These are phyloP conservation scores for Chaetodon trifasciatus DNA, from an alignment of 2,797 vertebrate genomes.

Conservation along the genomic window DNA sequence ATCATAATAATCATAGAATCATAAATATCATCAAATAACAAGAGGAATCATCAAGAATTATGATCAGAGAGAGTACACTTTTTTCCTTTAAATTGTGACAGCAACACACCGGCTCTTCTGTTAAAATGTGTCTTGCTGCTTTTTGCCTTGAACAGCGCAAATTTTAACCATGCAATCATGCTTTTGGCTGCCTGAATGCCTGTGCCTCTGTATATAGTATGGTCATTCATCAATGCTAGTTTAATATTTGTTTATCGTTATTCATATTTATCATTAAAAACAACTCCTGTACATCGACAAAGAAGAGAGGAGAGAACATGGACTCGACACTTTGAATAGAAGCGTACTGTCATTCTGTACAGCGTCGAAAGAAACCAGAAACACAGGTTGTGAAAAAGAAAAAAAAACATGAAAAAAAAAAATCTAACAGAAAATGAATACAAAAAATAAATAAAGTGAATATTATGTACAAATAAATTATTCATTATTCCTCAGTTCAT, in stretches of 20 bases:
- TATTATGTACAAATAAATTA: conserved; percentile 81
- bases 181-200: conserved; percentile 82
- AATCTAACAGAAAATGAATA: conserved; percentile 70
- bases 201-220: conserved; percentile 83
- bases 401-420: conserved; percentile 18
- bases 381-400: conserved; percentile 62
- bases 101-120: conserved; percentile 69
- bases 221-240: conserved; percentile 82
- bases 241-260: conserved; percentile 75
- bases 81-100: conserved; percentile 80
- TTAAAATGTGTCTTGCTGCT: conserved; percentile 76
- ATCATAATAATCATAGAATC: conserved; percentile 83
- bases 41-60: conserved; percentile 83
- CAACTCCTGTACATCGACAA: conserved; percentile 83
- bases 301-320: conserved; percentile 72
- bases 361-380: conserved; percentile 62
- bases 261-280: conserved; percentile 79
- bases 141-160: conserved; percentile 78
- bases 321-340: conserved; percentile 70
- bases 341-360: conserved; percentile 80
- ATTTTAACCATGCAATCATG: conserved; percentile 88
- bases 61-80: conserved; percentile 78
- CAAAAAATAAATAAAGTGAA: conserved; percentile 77
- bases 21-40: conserved; percentile 85
- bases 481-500: conserved; percentile 75